Percentiles rank a stretch among this genome's conserved stretches.
These are phyloP conservation scores for Gambusia holbrooki DNA, from an alignment of 2,113 vertebrate genomes.

Conservation along the genomic window DNA sequence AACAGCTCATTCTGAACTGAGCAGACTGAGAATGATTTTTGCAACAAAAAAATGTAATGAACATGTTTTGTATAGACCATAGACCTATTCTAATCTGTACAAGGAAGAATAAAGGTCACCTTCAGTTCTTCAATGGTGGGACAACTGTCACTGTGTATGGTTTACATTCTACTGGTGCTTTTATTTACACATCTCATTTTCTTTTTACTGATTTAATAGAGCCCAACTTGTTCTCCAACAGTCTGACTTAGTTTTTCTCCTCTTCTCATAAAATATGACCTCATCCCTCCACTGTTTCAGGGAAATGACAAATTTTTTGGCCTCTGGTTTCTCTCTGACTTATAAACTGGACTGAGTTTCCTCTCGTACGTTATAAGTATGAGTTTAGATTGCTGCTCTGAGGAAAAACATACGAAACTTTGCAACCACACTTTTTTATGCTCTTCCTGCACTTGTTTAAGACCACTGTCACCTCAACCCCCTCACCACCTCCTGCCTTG, in stretches of 20 bases:
- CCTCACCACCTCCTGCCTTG: neutral
- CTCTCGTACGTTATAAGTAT: constrained; percentile 2
- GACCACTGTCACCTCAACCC: constrained; percentile 35
- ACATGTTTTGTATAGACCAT: too few species aligned
- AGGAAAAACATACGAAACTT: neutral
- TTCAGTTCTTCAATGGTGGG: too few species aligned
- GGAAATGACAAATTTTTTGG: constrained; percentile 44
- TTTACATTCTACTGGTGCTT: too few species aligned
- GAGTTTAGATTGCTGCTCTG: constrained; percentile 12
- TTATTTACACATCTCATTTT: neutral
- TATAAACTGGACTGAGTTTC: constrained; percentile 34
- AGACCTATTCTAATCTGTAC: too few species aligned
- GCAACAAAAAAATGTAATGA: too few species aligned
- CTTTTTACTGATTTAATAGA: neutral
- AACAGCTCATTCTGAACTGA: too few species aligned
- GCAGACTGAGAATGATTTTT: too few species aligned
- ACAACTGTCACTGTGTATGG: too few species aligned
- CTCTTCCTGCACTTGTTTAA: neutral
- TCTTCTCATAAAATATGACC: neutral
- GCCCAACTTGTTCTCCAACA: too few species aligned
- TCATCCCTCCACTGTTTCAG: constrained; percentile 39
- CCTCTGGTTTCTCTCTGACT: constrained; percentile 27
- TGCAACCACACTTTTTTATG: constrained; percentile 14
- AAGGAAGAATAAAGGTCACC: too few species aligned
- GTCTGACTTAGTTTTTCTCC: neutral